Conservation (phyloP, 1,140 invertebrate genomes). For the Eumaeus atala region DNA sequence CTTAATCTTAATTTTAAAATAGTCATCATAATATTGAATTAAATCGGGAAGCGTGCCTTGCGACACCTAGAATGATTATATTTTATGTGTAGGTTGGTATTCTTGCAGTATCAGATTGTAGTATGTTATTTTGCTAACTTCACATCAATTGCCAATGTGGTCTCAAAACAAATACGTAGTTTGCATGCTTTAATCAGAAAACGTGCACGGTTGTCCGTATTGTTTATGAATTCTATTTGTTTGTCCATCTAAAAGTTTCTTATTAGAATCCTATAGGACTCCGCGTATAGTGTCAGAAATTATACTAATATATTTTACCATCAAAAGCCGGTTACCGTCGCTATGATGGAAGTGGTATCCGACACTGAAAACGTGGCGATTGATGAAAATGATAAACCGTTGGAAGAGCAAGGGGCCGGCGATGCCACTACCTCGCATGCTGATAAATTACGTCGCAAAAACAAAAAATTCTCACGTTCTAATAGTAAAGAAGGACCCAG, state of each 20-base stretch:
- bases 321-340: constrained; percentile 37
- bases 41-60: neutral
- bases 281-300: neutral
- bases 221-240: constrained; percentile 27
- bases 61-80: constrained; percentile 9
- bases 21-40: no score
- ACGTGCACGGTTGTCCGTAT: constrained; percentile 32
- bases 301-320: constrained; percentile 1
- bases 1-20: no score
- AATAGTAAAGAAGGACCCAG: constrained; percentile 56
- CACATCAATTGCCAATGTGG: constrained; percentile 45
- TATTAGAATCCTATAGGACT: constrained; percentile 34
- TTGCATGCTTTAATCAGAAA: constrained; percentile 30
- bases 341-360: constrained; percentile 63
- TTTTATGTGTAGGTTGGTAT: constrained; percentile 28
- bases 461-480: constrained; percentile 52
- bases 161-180: constrained; percentile 67
- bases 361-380: constrained; percentile 68
- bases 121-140: constrained; percentile 67
- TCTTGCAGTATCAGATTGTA: constrained; percentile 19
- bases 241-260: constrained; percentile 22
- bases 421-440: constrained; percentile 50
- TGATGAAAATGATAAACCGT: constrained; percentile 44
- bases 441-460: constrained; percentile 48
- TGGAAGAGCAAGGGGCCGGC: constrained; percentile 48